Base-by-base conservation (phyloP, 2,797 vertebrate species). In the Alectoris magna region DNA sequence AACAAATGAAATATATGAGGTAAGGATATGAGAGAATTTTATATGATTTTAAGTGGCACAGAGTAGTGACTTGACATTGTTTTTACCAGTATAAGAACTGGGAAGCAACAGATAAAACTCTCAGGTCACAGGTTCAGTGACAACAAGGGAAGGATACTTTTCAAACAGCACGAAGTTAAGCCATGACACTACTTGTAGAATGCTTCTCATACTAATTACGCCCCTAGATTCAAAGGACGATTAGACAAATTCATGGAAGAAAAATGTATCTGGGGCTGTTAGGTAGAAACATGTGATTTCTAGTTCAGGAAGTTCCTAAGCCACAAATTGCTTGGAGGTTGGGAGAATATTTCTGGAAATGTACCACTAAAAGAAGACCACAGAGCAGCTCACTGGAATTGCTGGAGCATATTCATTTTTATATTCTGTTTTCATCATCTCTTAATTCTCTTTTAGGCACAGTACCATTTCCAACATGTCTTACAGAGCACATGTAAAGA, bases 291-390 rank as follows among this genome's bases (percentile, higher is more conserved):
- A 53, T 1, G 6, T 63, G 59, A 85, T 14, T 80, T 64, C 9
- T 75, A 49, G 8, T 84, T 91, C 41, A 59, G 83, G 77, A 81
- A 78, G 49, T 69, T 93, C n/a, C 56, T 48, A 86, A 87, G 67
- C 86, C 74, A 67, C 51, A 79, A 44, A 81, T 73, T 90, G 55
- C 56, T 76, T 84, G 59, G 71, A 90, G 63, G 46, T 43, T 87
- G 43, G 51, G 41, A 93, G 56, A 44, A 9, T 76, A 34, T 77
- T 71, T 71, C 23, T 58, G 62, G 53, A 56, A 82, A 51, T 70
- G 39, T 55, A 24, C 89, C 43, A 29, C 29, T 75, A 2, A 31
- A 44, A 86, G 84, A 64, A 29, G 41, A 39, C 36, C 43, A 2
- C n/a, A 18, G 19, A 74, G 46, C 23, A 77, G 43, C 36, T 91